phyloP scores from a whole-genome alignment of 2,113 vertebrate genomes.

The Hylia prasina region DNA sequence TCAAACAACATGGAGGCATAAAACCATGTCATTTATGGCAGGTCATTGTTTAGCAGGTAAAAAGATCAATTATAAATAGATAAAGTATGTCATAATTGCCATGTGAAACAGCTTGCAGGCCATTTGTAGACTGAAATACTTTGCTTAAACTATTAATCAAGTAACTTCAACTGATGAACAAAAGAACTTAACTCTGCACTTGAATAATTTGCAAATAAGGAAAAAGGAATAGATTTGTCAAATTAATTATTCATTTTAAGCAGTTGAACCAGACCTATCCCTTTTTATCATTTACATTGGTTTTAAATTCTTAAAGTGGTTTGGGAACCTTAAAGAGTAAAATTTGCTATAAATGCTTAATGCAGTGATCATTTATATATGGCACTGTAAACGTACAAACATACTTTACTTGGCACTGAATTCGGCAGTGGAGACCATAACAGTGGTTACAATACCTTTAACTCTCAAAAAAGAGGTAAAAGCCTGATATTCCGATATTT shows the following conservation, averaged over 20 bases:
- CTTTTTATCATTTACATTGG: conserved; percentile 53
- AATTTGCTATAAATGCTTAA: conserved; percentile 45
- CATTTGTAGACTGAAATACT: neutral
- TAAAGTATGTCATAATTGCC: neutral
- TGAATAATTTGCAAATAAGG: conserved; percentile 53
- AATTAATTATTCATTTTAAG: conserved; percentile 53
- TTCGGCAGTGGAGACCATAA: neutral
- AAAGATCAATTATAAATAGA: neutral
- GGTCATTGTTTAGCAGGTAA: neutral
- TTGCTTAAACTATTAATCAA: conserved; percentile 30
- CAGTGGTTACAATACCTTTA: neutral
- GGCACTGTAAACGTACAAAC: conserved; percentile 15
- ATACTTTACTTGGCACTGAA: neutral
- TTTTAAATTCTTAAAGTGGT: conserved; percentile 60
- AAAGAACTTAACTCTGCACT: conserved; percentile 20
- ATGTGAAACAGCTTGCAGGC: neutral
- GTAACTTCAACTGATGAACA: conserved; percentile 7
- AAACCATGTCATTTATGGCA: neutral
- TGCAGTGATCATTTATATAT: conserved; percentile 42
- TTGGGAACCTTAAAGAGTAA: conserved; percentile 47
- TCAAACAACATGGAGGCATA: neutral
- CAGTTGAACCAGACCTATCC: conserved; percentile 20
- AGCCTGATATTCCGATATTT: neutral
- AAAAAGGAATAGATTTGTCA: conserved; percentile 62
- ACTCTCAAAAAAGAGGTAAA: neutral